Conservation (phyloP, 2,113 vertebrate species). For the Galbula dea region DNA sequence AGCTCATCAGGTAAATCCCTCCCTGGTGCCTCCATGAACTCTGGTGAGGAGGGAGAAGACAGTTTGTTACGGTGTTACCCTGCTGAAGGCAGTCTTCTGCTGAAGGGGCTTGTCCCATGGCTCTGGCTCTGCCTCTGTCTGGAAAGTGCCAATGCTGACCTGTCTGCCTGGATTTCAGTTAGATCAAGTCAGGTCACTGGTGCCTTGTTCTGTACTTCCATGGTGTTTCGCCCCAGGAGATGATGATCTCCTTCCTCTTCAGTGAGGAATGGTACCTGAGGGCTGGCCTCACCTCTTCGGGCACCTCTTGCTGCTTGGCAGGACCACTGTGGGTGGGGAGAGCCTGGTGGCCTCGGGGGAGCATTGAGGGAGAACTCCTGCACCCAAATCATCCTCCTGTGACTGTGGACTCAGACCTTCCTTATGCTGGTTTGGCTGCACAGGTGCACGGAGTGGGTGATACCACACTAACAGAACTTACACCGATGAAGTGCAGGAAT, state of each 20-base stretch:
- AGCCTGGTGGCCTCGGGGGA: not conserved
- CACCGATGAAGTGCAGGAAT: not conserved
- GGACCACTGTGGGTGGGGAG: not conserved
- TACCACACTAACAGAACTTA: fast-evolving
- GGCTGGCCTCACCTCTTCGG: not conserved
- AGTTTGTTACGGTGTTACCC: not conserved
- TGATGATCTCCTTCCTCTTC: fast-evolving
- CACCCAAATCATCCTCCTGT: not conserved
- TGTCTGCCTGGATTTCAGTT: fast-evolving
- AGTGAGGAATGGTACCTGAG: fast-evolving
- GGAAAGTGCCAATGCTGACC: not conserved
- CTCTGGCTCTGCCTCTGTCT: not conserved
- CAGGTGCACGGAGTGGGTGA: no score
- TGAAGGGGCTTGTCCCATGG: fast-evolving
- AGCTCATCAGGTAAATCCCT: fast-evolving
- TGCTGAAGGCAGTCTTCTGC: not conserved
- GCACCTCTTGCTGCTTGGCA: not conserved
- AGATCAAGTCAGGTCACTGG: fast-evolving
- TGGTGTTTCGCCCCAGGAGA: not conserved
- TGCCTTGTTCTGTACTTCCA: not conserved
- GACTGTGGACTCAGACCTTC: not conserved
- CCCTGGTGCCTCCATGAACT: fast-evolving
- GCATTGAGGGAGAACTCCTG: no score
- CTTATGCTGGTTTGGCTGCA: not conserved
- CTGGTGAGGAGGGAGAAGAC: not conserved